Evolutionary conservation across 2,888 invertebrate genomes (phyloP).

Genomic region (Drosophila subquinaria): DNA sequence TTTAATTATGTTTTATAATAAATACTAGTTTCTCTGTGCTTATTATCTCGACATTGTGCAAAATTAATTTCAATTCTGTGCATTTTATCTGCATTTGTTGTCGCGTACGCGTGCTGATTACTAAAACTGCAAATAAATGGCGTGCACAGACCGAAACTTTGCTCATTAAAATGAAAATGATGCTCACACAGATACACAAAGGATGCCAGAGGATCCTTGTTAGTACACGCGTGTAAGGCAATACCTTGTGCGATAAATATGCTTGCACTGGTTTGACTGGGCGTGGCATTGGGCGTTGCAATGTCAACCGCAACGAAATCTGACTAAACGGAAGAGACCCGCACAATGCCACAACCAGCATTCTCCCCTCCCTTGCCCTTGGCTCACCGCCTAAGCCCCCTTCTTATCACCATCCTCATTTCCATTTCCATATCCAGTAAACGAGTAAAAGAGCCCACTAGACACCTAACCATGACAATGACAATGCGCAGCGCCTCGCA

Average conservation of each 20-base stretch:
- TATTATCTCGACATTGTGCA: slow-evolving; percentile 34
- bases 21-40: slow-evolving; percentile 1
- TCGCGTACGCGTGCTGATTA: slow-evolving; percentile 45
- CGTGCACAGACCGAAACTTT: slow-evolving; percentile 61
- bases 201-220: slow-evolving; percentile 24
- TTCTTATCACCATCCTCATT: neutral
- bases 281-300: slow-evolving; percentile 67
- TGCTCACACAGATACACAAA: slow-evolving; percentile 3
- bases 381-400: neutral
- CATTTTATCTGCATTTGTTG: slow-evolving; percentile 47
- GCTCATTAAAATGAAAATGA: slow-evolving; percentile 70
- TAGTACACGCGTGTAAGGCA: slow-evolving; percentile 34
- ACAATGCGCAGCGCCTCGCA: slow-evolving; percentile 59
- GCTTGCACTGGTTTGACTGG: neutral
- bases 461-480: slow-evolving; percentile 59
- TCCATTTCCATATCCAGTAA: neutral
- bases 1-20: slow-evolving; percentile 12
- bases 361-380: neutral
- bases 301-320: slow-evolving; percentile 75
- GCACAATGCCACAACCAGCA: slow-evolving; percentile 46
- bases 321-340: slow-evolving; percentile 50
- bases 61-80: slow-evolving; percentile 46
- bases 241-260: slow-evolving; percentile 35
- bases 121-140: slow-evolving; percentile 69
- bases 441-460: slow-evolving; percentile 1